Evolutionary conservation across 2,797 vertebrate species (phyloP), one percentile per base, ranked within the genome.

Genomic region (Spea hammondii): DNA sequence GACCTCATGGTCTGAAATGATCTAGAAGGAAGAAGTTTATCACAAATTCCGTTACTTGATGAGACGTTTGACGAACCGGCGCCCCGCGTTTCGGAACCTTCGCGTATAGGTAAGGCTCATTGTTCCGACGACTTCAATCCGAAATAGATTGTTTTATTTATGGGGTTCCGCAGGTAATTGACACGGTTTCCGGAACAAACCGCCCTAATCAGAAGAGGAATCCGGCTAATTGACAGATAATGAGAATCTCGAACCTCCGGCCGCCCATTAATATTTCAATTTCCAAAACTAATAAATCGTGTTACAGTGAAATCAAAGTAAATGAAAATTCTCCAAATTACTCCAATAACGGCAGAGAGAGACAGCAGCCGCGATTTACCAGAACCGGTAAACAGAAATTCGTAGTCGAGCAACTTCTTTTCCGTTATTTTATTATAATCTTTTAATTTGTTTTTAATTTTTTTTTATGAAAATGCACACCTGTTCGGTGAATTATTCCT

Each of bases 201-300:
- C 79, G 77, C 68, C 79, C 79, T 77, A 72, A 81, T 77, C 74
- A 59, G 74, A 76, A 64, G 77, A 81, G 67, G 72, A 77, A 76
- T 81, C 74, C 32, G 74, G 69, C 69, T 81, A 81, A 81, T 81
- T 81, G 79, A 81, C 77, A 74, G 69, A 48, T 81, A 81, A 81
- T 77, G 79, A 77, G 79, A 66, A 72, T 77, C 68, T 48, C 68
- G 79, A 81, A 72, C 74, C 79, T 76, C 69, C 55, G 50, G 74
- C 73, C 46, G 74, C 53, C 32, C 68, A 76, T 80, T 76, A 76
- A 80, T 72, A 80, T 80, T 80, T 76, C 74, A 76, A 80, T 72
- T 65, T 68, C 53, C 32, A 62, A 80, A 67, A 72, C 62, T 72
- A 62, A 81, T 81, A 81, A 72, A 81, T 81, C 44, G 62, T 14